These are phyloP conservation scores for Tautogolabrus adspersus DNA, from an alignment of 2,113 vertebrate genomes.

Conservation along the genomic window DNA sequence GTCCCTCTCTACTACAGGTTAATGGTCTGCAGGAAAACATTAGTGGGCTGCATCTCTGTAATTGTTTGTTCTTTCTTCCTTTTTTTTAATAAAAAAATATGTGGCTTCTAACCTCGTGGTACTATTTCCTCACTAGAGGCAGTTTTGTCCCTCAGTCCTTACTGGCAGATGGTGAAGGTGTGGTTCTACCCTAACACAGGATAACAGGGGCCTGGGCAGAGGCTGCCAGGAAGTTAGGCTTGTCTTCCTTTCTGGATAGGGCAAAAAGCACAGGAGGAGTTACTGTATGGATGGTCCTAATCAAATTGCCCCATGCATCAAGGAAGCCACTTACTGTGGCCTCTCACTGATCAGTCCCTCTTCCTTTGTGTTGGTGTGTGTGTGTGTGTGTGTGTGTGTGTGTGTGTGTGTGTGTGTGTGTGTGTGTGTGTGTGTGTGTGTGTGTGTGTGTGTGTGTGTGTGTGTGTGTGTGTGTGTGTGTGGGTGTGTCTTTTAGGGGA, in stretches of 20 bases:
- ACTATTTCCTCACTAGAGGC: background rate
- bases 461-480: too few relatives aligned
- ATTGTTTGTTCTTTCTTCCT: too few relatives aligned
- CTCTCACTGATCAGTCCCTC: background rate
- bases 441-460: too few relatives aligned
- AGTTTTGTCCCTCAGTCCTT: background rate
- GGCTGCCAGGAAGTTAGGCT: background rate
- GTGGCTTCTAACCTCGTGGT: too few relatives aligned
- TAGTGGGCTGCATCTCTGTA: too few relatives aligned
- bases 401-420: too few relatives aligned
- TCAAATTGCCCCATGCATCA: background rate
- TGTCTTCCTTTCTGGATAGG: background rate
- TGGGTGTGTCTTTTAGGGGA: background rate
- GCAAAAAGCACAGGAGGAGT: background rate
- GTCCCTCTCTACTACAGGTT: too few relatives aligned
- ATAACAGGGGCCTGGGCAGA: background rate
- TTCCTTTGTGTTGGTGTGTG: background rate
- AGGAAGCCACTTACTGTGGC: background rate
- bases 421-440: too few relatives aligned
- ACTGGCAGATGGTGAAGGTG: background rate
- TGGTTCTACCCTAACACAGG: background rate
- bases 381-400: too few relatives aligned
- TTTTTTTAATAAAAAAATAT: too few relatives aligned
- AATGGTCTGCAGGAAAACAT: too few relatives aligned
- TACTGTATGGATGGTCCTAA: background rate